Percentiles rank a stretch among this genome's conserved stretches.
Evolutionary conservation across 2,797 vertebrate species (phyloP).

Genomic region (Odontamblyopus lacepedii): DNA sequence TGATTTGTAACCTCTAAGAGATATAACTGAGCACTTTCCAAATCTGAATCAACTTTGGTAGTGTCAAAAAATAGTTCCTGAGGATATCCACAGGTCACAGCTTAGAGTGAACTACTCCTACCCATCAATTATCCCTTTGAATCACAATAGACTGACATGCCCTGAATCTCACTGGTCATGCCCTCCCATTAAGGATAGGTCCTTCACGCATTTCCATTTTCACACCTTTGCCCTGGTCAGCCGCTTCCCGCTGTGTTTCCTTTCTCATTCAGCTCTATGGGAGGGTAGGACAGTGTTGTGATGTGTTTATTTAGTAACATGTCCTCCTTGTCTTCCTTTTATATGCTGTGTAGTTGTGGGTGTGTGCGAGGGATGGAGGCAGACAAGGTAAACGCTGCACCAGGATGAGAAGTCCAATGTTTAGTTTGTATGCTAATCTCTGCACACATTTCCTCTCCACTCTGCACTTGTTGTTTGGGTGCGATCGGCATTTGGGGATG

Average conservation of each 20-base stretch:
- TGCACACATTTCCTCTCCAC: slow-evolving; percentile 16
- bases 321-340: slow-evolving; percentile 41
- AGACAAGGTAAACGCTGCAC: slow-evolving; percentile 59
- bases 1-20: not conserved
- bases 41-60: not conserved
- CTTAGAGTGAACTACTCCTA: not conserved
- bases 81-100: not conserved
- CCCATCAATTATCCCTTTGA: not conserved
- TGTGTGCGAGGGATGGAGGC: slow-evolving; percentile 31
- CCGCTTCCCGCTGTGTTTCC: slow-evolving; percentile 35
- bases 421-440: slow-evolving; percentile 47
- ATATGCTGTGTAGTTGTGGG: slow-evolving; percentile 27
- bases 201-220: slow-evolving; percentile 32
- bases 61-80: not conserved
- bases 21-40: not conserved
- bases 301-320: slow-evolving; percentile 54
- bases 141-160: slow-evolving; percentile 4
- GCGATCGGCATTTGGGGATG: slow-evolving; percentile 15
- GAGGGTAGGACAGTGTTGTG: slow-evolving; percentile 33
- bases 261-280: slow-evolving; percentile 39
- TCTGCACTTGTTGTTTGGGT: slow-evolving; percentile 21
- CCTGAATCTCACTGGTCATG: not conserved
- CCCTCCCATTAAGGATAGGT: not conserved
- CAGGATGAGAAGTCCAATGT: slow-evolving; percentile 52
- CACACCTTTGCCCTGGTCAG: slow-evolving; percentile 38